These are phyloP conservation scores for Atherinomorus stipes DNA, from an alignment of 2,113 vertebrate genomes.

Conservation along the genomic window DNA sequence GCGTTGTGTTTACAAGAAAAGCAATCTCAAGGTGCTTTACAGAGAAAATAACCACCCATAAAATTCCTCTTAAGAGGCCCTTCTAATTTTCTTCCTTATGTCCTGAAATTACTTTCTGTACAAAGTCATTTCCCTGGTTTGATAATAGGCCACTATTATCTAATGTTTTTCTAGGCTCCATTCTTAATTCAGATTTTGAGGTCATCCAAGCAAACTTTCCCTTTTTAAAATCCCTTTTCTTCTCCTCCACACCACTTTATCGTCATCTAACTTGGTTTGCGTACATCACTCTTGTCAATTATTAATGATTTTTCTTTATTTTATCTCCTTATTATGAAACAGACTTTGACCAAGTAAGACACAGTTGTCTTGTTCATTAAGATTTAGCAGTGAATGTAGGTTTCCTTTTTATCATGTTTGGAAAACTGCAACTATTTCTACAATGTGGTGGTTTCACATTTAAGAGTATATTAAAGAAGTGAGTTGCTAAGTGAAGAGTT, in stretches of 20 bases:
- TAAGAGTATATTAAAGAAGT: neutral
- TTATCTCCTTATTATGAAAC: neutral
- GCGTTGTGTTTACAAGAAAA: neutral
- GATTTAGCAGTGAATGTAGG: neutral
- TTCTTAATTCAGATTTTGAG: neutral
- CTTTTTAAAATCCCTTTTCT: neutral
- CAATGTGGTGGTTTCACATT: neutral
- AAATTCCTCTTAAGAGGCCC: neutral
- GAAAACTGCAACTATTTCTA: neutral
- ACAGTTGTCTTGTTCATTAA: no score
- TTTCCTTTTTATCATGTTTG: neutral
- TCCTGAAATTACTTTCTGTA: neutral
- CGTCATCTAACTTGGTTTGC: neutral
- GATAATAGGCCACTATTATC: neutral
- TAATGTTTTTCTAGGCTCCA: slow-evolving; percentile 1
- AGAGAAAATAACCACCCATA: neutral
- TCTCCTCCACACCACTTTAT: neutral
- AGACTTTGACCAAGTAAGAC: no score
- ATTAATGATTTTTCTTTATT: neutral
- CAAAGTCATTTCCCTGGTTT: neutral
- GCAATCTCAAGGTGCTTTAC: neutral
- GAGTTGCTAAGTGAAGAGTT: no score
- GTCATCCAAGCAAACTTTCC: neutral
- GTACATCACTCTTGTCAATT: neutral
- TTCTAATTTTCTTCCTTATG: slow-evolving; percentile 12